Percentiles rank a stretch among this genome's conserved stretches.
phyloP scores from a whole-genome alignment of 2,113 vertebrate genomes.

The Amazona vittata region DNA sequence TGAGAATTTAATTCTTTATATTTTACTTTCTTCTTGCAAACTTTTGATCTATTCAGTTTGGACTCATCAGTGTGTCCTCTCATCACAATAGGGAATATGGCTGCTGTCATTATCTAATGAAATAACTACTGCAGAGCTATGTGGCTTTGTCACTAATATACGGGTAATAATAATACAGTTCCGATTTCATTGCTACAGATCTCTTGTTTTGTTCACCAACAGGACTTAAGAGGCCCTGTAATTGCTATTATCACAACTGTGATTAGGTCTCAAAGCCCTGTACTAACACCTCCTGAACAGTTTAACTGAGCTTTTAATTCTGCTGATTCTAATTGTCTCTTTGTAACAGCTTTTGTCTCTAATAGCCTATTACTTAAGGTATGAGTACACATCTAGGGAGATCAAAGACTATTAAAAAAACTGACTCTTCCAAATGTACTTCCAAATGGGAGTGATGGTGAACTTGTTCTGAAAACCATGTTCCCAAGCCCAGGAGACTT shows the following conservation, averaged over 20 bases:
- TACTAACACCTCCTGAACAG: background rate
- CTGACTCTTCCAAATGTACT: background rate
- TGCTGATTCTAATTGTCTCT: background rate
- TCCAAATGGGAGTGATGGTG: background rate
- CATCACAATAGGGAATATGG: background rate
- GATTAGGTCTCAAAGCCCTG: background rate
- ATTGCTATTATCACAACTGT: background rate
- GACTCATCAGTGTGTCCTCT: background rate
- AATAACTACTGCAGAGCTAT: background rate
- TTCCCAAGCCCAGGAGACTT: background rate
- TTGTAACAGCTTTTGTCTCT: background rate
- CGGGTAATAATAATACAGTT: background rate
- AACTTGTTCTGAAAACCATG: background rate
- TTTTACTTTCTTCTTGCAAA: background rate
- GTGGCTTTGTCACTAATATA: background rate
- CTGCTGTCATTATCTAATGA: background rate
- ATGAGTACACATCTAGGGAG: background rate
- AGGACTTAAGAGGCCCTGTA: background rate
- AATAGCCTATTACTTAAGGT: background rate
- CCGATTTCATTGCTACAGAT: background rate
- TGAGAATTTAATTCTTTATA: background rate
- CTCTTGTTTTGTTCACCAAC: background rate
- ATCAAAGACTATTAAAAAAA: background rate
- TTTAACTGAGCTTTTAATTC: background rate
- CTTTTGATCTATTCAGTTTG: background rate